Base-by-base conservation (phyloP, 1,140 invertebrate genomes). In the Euwallacea similis region DNA sequence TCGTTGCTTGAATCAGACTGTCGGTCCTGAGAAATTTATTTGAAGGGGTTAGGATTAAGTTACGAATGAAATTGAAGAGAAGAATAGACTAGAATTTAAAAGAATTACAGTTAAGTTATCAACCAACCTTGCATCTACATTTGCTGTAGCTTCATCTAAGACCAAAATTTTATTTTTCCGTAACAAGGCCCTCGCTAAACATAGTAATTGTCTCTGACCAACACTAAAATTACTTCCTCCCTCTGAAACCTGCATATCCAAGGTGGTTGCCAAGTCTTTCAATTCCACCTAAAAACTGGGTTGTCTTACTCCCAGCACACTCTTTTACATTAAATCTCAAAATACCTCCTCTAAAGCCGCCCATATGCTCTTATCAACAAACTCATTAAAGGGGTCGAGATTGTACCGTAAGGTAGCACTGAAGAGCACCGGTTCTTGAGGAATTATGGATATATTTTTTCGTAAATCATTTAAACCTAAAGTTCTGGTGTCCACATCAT, bases 131-230 rank as follows among this genome's bases (percentile, higher is more conserved):
- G 77, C 74, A 73, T 85, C 83, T 10, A 87, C 83, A 66, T 86
- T 87, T 6, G 87, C 86, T 55, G 87, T 88, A 0, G 87, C 87
- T 78, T 88, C 87, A 77, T 89, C 87, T 66, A 89, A 76, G 11
- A 88, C 79, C 4, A 89, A 82, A 71, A 92, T 83, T 69, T 82
- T 82, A 66, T 84, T 85, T 60, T 91, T 85, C 46, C 83, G 73
- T 8, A 96, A 82, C 73, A 95, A 89, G 42, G 93, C 93, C 64
- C 93, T 84, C 7, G 91, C 92, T 63, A 97, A 81, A 75, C 95
- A 96, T 42, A 97, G 82, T 0, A 97, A 80, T 75, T 97, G 94
- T 59, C 91, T 84, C 80, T 96, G 93, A 0, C 94, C 94, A n/a
- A 93, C 89, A 74, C 91, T 94, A 69, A 95, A 90, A 78, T 95